A percentile compares a stretch with the other conserved stretches of the same genome.
Conservation (phyloP, 2,797 vertebrate species). For the Melanotaenia trifasciata region DNA sequence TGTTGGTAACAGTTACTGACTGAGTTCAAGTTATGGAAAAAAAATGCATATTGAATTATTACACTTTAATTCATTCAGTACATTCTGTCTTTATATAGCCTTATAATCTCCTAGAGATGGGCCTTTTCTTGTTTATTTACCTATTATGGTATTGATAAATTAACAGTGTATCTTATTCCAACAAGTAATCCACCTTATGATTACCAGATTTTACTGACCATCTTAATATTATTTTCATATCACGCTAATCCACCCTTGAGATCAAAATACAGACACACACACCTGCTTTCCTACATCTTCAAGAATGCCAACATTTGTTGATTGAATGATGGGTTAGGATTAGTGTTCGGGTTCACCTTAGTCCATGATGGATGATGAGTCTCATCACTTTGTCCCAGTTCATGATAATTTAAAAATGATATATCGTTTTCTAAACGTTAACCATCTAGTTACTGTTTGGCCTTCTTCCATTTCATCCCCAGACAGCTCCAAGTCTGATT, state of each 20-base stretch:
- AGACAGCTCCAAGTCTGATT: too few species aligned
- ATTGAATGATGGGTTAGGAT: too few species aligned
- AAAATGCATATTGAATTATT: not conserved
- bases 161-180: not conserved
- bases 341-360: too few species aligned
- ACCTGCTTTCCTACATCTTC: too few species aligned
- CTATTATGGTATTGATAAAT: not conserved
- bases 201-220: not conserved
- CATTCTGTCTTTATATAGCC: not conserved
- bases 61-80: not conserved
- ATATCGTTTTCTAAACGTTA: not conserved
- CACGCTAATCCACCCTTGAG: too few species aligned
- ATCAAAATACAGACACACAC: too few species aligned
- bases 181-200: not conserved
- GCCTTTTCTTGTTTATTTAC: too few species aligned
- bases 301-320: too few species aligned
- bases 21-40: not conserved
- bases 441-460: too few species aligned
- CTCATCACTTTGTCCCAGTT: not conserved
- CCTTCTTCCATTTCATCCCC: not conserved
- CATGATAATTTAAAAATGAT: not conserved
- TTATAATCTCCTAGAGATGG: too few species aligned
- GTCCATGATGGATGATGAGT: not conserved
- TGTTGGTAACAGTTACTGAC: slow-evolving; percentile 9
- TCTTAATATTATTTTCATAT: too few species aligned